These are phyloP conservation scores for Aleiodes testaceus DNA, from an alignment of 2,888 invertebrate genomes.

Conservation along the genomic window DNA sequence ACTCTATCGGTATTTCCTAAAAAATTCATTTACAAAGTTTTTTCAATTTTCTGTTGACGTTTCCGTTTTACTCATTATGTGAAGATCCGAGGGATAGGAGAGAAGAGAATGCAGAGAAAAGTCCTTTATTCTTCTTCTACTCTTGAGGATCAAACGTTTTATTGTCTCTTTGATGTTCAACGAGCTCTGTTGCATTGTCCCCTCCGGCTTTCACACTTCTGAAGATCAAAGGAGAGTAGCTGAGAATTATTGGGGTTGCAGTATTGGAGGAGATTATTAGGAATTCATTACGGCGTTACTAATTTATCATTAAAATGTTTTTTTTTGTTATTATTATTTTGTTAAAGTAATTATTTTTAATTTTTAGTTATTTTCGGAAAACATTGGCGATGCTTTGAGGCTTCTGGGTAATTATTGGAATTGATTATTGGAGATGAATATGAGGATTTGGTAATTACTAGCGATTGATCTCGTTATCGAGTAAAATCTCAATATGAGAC, in stretches of 20 bases:
- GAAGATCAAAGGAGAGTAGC: slow-evolving; percentile 21
- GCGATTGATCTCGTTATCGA: too few relatives aligned
- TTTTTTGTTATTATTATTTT: background rate
- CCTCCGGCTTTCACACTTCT: slow-evolving; percentile 28
- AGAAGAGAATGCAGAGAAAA: background rate
- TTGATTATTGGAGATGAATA: too few relatives aligned
- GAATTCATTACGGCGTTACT: background rate
- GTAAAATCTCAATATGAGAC: too few relatives aligned
- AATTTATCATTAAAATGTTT: background rate
- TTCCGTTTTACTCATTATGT: background rate
- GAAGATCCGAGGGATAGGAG: background rate
- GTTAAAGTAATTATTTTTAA: background rate
- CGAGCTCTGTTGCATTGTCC: slow-evolving; percentile 24
- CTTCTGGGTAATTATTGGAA: background rate
- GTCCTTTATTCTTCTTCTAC: slow-evolving; percentile 17
- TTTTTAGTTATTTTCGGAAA: background rate
- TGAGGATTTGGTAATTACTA: too few relatives aligned
- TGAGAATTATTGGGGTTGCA: slow-evolving; percentile 12
- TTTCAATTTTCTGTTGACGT: slow-evolving; percentile 4
- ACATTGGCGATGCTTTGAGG: background rate
- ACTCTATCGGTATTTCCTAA: slow-evolving; percentile 3
- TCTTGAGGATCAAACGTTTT: slow-evolving; percentile 29
- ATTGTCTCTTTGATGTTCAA: slow-evolving; percentile 30
- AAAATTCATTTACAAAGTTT: background rate
- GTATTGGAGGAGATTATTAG: slow-evolving; percentile 3